These are phyloP conservation scores for Chiroxiphia lanceolata DNA, from an alignment of 2,797 vertebrate genomes.

Conservation along the genomic window DNA sequence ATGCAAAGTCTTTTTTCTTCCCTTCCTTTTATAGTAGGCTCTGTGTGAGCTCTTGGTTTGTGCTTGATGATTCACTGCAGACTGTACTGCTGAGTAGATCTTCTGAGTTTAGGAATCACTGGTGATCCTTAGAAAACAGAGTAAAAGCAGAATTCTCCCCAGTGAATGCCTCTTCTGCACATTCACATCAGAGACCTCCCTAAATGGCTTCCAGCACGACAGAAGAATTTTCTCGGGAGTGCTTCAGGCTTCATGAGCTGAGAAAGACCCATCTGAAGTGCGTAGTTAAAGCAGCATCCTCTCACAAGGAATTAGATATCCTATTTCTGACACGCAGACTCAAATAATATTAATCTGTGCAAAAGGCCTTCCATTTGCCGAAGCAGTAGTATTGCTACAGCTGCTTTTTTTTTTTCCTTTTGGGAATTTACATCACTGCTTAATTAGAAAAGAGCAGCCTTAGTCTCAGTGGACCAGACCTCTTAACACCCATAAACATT, in stretches of 20 bases:
- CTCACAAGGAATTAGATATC: slow-evolving; percentile 22
- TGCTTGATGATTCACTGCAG: neutral
- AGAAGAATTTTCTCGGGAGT: neutral
- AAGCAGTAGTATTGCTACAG: slow-evolving; percentile 33
- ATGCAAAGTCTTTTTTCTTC: neutral
- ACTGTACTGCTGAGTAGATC: neutral
- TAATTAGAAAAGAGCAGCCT: slow-evolving; percentile 46
- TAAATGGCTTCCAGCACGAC: slow-evolving; percentile 25
- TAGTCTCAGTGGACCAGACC: neutral
- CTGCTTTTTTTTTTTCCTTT: slow-evolving; percentile 33
- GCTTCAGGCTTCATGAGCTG: neutral
- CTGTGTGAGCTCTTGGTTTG: neutral
- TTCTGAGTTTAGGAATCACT: neutral
- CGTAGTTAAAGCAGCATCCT: slow-evolving; percentile 46
- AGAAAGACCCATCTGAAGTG: slow-evolving; percentile 20
- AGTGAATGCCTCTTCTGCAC: neutral
- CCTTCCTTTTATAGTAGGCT: neutral
- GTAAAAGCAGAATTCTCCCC: neutral
- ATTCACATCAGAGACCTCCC: slow-evolving; percentile 2
- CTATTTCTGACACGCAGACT: slow-evolving; percentile 42
- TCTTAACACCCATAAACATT: neutral
- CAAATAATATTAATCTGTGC: slow-evolving; percentile 8
- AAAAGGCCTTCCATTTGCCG: neutral
- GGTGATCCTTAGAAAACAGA: neutral
- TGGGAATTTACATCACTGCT: slow-evolving; percentile 37